These are phyloP conservation scores for Cyprinodon tularosa DNA, from an alignment of 2,113 vertebrate species.

Conservation along the genomic window DNA sequence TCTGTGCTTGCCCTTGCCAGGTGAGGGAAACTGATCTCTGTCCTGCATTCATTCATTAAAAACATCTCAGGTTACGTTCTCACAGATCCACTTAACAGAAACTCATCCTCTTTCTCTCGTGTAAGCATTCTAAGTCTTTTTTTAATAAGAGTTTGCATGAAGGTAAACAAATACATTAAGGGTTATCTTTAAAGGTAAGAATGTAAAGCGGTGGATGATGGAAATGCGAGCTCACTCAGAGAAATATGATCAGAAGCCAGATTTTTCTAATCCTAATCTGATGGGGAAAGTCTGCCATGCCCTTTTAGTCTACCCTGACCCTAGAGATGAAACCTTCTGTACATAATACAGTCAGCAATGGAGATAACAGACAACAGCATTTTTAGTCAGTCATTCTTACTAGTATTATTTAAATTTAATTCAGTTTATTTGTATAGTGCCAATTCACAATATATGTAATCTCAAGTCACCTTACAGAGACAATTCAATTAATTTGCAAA, in stretches of 20 bases:
- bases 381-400: background rate
- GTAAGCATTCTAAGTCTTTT: background rate
- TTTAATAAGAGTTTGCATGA: background rate
- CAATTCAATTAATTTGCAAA: too few species aligned
- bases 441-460: too few species aligned
- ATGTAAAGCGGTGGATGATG: background rate
- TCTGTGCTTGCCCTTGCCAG: conserved; percentile 26
- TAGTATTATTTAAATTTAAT: too few species aligned
- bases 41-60: conserved; percentile 69
- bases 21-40: conserved; percentile 60
- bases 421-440: too few species aligned
- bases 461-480: too few species aligned
- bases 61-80: conserved; percentile 63
- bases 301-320: conserved; percentile 20
- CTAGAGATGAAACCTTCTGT: conserved; percentile 21
- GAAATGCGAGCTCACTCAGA: conserved; percentile 7
- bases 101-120: conserved; percentile 6
- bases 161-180: background rate
- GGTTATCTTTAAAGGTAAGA: background rate
- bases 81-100: conserved; percentile 17
- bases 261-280: conserved; percentile 52
- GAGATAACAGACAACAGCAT: background rate
- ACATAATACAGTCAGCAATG: background rate
- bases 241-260: conserved; percentile 6
- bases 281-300: conserved; percentile 39